These are phyloP conservation scores for Echiichthys vipera DNA, from an alignment of 2,797 vertebrate genomes.

Conservation along the genomic window DNA sequence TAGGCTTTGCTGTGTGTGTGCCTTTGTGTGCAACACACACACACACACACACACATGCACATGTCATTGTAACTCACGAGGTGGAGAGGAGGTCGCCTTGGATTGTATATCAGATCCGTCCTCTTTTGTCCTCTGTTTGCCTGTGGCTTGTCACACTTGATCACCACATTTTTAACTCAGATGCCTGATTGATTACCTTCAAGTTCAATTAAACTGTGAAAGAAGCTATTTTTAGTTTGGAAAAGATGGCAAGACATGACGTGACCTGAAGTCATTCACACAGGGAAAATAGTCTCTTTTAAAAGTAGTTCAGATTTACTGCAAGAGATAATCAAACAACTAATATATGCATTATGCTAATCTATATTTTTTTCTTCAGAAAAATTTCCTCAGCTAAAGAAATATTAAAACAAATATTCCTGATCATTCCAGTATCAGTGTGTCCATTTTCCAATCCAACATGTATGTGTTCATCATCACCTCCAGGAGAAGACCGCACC, in stretches of 20 bases:
- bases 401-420: background rate
- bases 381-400: background rate
- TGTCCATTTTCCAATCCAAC: background rate
- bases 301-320: background rate
- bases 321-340: too few relatives aligned
- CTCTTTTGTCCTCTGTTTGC: conserved; percentile 74
- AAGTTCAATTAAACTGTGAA: conserved; percentile 69
- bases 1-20: conserved; percentile 35
- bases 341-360: too few relatives aligned
- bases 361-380: too few relatives aligned
- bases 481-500: conserved; percentile 92
- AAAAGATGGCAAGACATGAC: conserved; percentile 21
- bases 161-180: conserved; percentile 67
- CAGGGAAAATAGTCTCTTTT: background rate
- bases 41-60: conserved; percentile 8
- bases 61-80: conserved; percentile 34
- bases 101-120: conserved; percentile 73
- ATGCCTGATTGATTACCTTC: conserved; percentile 78
- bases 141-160: conserved; percentile 69
- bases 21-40: conserved; percentile 22
- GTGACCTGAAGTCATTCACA: conserved; percentile 30
- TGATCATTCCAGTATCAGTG: background rate
- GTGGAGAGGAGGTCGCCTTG: conserved; percentile 54
- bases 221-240: conserved; percentile 64
- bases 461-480: conserved; percentile 13